Base-by-base conservation (phyloP, 2,888 invertebrate species). In the Athalia rosae region DNA sequence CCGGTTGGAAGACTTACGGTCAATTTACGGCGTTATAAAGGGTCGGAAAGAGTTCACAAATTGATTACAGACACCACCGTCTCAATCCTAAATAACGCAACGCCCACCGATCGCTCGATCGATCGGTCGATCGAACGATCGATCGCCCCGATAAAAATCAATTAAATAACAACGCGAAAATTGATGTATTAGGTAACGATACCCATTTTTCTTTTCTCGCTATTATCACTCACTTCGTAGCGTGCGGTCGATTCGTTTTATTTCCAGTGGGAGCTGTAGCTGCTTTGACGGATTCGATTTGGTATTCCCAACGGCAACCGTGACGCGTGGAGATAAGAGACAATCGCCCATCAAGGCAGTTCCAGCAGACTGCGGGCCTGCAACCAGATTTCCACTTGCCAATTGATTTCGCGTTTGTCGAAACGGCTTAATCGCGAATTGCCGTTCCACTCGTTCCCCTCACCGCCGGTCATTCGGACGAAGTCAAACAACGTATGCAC, bases 301-400 rank as follows among this genome's bases (percentile, higher is more conserved):
- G 56, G 28, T 28, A 28, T 28, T 28, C 28, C 28, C 1, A 28
- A 8, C 9, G 43, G 50, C n/a, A 7, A 69, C 58, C 58, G 58
- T 71, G 71, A 71, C 71, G 71, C 71, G 56, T 58, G 28, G 45
- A 71, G 71, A 71, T 71, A 71, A 71, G 69, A 71, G 13, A 13
- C 45, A 71, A 43, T 71, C 58, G 58, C 71, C 56, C 71, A 71
- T 71, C 58, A 28, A 28, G 28, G 28, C 28, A 45, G 13, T 45
- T 58, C 58, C 71, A 43, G 58, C 71, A 71, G 56, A 71, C 71
- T 71, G 71, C 58, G 71, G 28, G 67, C 50, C 67, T 67, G 67
- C 53, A 53, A 53, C 11, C 53, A 71, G 56, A 50, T 45, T 71
- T 45, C 56, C 45, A 43, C 45, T 71, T 71, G 45, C 15, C 43